Conservation (phyloP, 2,797 vertebrate genomes). For the Sardinella longiceps region DNA sequence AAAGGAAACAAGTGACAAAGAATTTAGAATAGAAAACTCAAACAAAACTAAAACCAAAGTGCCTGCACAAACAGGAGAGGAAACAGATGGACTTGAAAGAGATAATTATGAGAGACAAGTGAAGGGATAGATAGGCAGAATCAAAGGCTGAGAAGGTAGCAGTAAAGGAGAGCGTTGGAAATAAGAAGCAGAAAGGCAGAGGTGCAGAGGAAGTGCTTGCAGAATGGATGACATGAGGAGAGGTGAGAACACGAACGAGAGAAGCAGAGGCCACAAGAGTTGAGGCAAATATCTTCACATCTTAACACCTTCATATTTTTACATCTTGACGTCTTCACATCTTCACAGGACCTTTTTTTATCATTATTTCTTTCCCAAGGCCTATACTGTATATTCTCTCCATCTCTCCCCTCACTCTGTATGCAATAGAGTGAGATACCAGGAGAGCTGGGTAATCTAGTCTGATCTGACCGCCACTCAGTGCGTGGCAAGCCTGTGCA, state of each 20-base stretch:
- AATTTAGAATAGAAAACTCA: neutral
- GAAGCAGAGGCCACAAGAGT: neutral
- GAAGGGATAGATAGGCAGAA: neutral
- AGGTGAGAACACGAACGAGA: constrained; percentile 24
- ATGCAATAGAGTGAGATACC: neutral
- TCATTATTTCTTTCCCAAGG: too few relatives aligned
- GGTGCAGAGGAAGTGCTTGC: too few relatives aligned
- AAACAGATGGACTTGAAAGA: too few relatives aligned
- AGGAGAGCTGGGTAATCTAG: constrained; percentile 42
- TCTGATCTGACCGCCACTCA: constrained; percentile 61
- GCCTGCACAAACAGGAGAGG: neutral
- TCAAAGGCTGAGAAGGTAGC: neutral
- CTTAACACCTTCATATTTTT: too few relatives aligned
- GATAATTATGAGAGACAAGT: neutral
- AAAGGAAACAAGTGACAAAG: neutral
- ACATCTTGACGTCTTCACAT: too few relatives aligned
- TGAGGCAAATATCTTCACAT: constrained; percentile 30
- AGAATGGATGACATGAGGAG: neutral
- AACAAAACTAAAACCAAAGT: neutral
- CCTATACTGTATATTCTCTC: too few relatives aligned
- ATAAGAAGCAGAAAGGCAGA: neutral
- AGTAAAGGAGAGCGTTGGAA: neutral
- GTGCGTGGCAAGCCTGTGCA: constrained; percentile 59
- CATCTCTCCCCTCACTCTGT: neutral
- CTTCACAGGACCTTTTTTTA: too few relatives aligned